Conservation (phyloP, 2,888 invertebrate species). For the Tridacna gigas region DNA sequence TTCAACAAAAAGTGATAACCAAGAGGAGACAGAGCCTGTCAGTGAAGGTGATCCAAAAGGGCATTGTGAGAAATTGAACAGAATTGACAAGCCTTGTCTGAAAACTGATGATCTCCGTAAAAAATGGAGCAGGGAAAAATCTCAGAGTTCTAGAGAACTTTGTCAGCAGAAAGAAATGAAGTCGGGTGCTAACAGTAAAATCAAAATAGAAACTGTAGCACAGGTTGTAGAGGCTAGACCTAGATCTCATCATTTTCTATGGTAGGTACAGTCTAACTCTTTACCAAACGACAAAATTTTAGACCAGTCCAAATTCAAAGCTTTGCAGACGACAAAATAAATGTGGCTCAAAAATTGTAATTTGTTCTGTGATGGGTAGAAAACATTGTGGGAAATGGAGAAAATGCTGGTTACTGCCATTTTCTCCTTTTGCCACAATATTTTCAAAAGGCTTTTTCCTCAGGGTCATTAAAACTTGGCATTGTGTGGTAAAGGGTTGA, state of each 20-base stretch:
- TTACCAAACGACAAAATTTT: no score
- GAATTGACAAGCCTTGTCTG: neutral
- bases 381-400: no score
- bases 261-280: no score
- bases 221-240: conserved; percentile 37
- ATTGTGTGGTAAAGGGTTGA: no score
- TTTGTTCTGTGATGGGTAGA: no score
- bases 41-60: neutral
- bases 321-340: no score
- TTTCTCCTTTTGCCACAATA: no score
- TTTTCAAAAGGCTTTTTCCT: no score
- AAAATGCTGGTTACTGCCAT: no score
- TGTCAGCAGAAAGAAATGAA: neutral
- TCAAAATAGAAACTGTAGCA: conserved; percentile 21
- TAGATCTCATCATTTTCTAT: conserved; percentile 44
- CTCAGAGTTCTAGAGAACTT: conserved; percentile 29
- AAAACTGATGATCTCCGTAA: no score
- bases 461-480: no score
- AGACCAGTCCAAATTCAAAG: neutral
- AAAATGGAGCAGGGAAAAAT: conserved; percentile 24
- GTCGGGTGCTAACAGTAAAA: conserved; percentile 1
- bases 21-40: neutral
- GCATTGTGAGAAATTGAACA: neutral
- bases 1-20: neutral
- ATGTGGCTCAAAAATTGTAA: no score